Percentiles rank a stretch among this genome's conserved stretches.
Evolutionary conservation across 1,140 invertebrate species (phyloP).

Genomic region (Cherax quadricarinatus): DNA sequence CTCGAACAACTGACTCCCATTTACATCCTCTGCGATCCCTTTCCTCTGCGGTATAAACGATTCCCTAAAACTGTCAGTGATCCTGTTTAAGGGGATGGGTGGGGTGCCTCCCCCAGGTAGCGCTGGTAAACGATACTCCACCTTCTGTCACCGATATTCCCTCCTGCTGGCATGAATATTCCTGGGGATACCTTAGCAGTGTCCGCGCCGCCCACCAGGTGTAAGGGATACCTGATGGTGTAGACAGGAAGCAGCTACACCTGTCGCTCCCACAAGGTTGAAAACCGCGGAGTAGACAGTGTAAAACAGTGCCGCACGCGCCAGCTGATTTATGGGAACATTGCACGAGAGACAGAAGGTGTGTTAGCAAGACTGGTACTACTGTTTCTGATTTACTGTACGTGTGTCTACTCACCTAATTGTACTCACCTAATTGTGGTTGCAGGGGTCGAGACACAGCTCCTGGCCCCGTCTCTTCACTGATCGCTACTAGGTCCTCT

Average conservation of each 20-base stretch:
- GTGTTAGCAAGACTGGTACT: too few species aligned
- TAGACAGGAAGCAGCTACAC: neutral
- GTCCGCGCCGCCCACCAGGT: neutral
- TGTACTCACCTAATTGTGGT: too few species aligned
- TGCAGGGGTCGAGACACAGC: too few species aligned
- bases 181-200: neutral
- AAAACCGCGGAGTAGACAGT: neutral
- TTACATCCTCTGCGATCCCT: neutral
- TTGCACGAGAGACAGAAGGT: neutral
- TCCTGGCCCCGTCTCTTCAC: too few species aligned
- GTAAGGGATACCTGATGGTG: neutral
- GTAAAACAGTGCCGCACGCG: neutral
- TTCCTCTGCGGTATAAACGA: neutral
- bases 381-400: too few species aligned
- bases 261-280: neutral
- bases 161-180: neutral
- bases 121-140: neutral
- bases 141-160: slow-evolving; percentile 1
- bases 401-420: too few species aligned
- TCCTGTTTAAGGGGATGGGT: neutral
- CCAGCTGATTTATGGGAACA: neutral
- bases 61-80: slow-evolving; percentile 5
- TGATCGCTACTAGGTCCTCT: too few species aligned
- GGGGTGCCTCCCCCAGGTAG: neutral
- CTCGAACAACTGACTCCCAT: slow-evolving; percentile 5